Evolutionary conservation across 1,140 invertebrate species (phyloP), one percentile per base, ranked within the genome.

Genomic region (Macrobrachium nipponense): DNA sequence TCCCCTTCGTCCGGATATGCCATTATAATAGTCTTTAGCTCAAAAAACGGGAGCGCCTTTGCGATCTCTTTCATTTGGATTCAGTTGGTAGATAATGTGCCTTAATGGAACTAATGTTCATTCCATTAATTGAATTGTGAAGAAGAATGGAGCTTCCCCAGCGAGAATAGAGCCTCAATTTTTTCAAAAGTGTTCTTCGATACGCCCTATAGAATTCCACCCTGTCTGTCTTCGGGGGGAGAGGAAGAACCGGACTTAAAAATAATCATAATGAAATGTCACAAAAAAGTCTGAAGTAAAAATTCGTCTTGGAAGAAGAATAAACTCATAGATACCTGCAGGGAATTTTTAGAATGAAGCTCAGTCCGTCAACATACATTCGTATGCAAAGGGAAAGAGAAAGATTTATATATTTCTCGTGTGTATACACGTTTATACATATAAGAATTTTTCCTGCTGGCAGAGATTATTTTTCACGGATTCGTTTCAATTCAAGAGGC

Each of bases 51-150:
- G 76, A 68, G 27, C 20, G 44, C 77, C 44, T 66, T 62, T 11
- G 20, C 51, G 58, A 80, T 80, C 84, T 61, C 84, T 75, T 75
- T 86, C 70, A 72, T 86, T 73, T 73, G 58, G 77, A 80, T 23
- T 86, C 68, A 64, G 84, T 86, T 75, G 59, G 18, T 51, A 86
- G 78, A 78, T 86, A 86, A 86, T 75, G 84, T 72, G 77, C 36
- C 84, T 80, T 80, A 86, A 86, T 86, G 77, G 84, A 80, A 80
- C 66, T 86, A 86, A 86, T 86, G 77, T 79, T 86, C 83, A 86
- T 86, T 86, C 77, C 76, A 86, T 80, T 80, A 80, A 86, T 86
- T 86, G 77, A 86, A 86, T 86, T 80, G 77, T 86, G 77, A 73
- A 59, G 77, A 86, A 86, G 76, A 86, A 73, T 80, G 82, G 82